These are phyloP conservation scores for Thamnaconus septentrionalis DNA, from an alignment of 2,113 vertebrate species.

Conservation along the genomic window DNA sequence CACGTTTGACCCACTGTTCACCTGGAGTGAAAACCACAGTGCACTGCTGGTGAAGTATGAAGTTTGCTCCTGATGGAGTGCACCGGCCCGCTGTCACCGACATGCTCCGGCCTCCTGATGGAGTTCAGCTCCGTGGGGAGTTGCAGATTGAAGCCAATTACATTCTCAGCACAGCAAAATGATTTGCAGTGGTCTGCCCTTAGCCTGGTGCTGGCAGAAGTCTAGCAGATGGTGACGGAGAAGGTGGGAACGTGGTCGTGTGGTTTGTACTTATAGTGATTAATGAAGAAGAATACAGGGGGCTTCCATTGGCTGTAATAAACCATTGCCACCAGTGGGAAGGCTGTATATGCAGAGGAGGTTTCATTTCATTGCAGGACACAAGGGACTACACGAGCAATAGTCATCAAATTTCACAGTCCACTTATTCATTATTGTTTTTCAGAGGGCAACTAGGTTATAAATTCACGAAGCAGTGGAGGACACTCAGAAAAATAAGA, in stretches of 20 bases:
- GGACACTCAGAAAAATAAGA: constrained; percentile 29
- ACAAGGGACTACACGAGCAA: constrained; percentile 28
- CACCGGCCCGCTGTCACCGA: too few relatives aligned
- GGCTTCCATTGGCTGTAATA: constrained; percentile 8
- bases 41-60: too few relatives aligned
- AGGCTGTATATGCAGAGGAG: constrained; percentile 10
- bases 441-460: constrained; percentile 22
- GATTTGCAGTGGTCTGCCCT: too few relatives aligned
- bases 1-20: too few relatives aligned
- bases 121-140: background rate
- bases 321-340: constrained; percentile 1
- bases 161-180: too few relatives aligned
- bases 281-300: constrained; percentile 6
- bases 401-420: constrained; percentile 33
- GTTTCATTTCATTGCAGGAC: constrained; percentile 14
- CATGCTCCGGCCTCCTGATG: background rate
- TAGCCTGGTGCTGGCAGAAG: background rate
- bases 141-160: too few relatives aligned
- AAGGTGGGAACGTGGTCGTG: background rate
- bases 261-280: constrained; percentile 7
- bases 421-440: constrained; percentile 34
- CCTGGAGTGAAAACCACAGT: too few relatives aligned
- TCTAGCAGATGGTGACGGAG: background rate
- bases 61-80: too few relatives aligned
- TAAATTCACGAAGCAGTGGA: constrained; percentile 22